A percentile compares a stretch with the other conserved stretches of the same genome.
These are phyloP conservation scores for Antrozous pallidus DNA, from an alignment of 2,797 vertebrate species.

Conservation along the genomic window DNA sequence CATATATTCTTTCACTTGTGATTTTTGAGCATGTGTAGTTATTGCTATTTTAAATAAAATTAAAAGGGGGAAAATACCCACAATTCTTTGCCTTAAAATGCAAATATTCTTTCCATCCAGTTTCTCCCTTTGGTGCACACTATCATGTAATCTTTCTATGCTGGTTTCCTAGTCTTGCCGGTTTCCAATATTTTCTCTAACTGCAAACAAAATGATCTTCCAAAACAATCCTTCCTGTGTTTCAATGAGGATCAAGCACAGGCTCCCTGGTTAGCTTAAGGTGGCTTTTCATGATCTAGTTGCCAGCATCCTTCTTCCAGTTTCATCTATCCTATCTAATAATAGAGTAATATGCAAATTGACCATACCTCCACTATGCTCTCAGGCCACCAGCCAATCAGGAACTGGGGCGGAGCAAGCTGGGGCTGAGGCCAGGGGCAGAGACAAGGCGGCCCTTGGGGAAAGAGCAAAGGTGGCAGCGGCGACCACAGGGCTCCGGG, in stretches of 20 bases:
- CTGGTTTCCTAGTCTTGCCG: neutral
- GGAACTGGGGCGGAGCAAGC: too few species aligned
- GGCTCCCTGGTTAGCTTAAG: too few species aligned
- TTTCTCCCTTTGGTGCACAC: neutral
- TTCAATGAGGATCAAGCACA: neutral
- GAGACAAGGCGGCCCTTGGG: too few species aligned
- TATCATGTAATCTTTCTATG: neutral
- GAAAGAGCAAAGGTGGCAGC: too few species aligned
- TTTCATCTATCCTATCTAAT: too few species aligned
- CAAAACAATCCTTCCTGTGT: neutral
- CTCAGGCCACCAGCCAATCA: too few species aligned
- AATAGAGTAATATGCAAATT: too few species aligned
- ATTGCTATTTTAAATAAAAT: neutral
- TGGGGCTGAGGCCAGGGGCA: too few species aligned
- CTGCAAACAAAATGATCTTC: neutral
- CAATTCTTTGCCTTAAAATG: neutral
- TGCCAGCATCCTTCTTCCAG: neutral
- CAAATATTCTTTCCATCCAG: neutral
- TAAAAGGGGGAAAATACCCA: neutral
- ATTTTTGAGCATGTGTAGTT: neutral
- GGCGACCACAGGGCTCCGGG: too few species aligned
- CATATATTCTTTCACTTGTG: neutral
- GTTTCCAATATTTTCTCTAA: neutral
- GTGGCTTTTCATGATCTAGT: neutral
- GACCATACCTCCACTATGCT: too few species aligned